Percentiles rank a stretch among this genome's conserved stretches.
Conservation (phyloP, 23 tunicate genomes). For the Trididemnum nubilum region DNA sequence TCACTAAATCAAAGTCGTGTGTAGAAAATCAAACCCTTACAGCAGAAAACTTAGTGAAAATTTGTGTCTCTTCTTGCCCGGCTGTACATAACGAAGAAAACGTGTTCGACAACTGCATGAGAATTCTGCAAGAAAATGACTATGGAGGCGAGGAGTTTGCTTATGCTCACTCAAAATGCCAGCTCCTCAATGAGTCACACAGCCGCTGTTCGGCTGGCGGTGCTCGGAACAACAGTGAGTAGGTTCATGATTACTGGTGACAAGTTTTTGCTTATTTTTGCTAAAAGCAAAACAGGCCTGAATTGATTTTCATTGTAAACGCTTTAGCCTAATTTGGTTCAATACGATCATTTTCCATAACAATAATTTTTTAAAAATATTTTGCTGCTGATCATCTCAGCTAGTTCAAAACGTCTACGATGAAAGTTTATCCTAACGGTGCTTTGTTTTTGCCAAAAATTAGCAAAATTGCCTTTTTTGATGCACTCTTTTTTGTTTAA, state of each 20-base stretch:
- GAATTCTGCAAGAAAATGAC: constrained; percentile 33
- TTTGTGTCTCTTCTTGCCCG: constrained; percentile 62
- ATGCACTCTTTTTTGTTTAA: too few species aligned
- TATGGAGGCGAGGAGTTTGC: neutral
- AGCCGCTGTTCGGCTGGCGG: neutral
- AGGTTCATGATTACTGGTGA: neutral
- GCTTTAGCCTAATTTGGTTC: too few species aligned
- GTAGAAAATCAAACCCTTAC: neutral
- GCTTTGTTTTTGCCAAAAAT: too few species aligned
- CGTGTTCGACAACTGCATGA: constrained; percentile 3
- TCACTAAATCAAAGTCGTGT: neutral
- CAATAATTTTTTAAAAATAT: too few species aligned
- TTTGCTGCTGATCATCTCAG: too few species aligned
- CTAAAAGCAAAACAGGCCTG: too few species aligned
- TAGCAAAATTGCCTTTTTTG: too few species aligned
- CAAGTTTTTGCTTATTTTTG: too few species aligned
- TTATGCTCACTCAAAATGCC: constrained; percentile 12
- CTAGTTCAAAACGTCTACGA: too few species aligned
- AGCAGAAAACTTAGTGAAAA: constrained; percentile 8
- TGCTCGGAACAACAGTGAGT: neutral
- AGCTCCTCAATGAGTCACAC: neutral
- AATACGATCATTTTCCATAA: too few species aligned
- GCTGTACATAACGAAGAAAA: neutral
- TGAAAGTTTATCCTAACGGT: too few species aligned
- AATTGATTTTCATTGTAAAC: too few species aligned